phyloP scores from a whole-genome alignment of 2,797 vertebrate species.

The Megalops cyprinoides region DNA sequence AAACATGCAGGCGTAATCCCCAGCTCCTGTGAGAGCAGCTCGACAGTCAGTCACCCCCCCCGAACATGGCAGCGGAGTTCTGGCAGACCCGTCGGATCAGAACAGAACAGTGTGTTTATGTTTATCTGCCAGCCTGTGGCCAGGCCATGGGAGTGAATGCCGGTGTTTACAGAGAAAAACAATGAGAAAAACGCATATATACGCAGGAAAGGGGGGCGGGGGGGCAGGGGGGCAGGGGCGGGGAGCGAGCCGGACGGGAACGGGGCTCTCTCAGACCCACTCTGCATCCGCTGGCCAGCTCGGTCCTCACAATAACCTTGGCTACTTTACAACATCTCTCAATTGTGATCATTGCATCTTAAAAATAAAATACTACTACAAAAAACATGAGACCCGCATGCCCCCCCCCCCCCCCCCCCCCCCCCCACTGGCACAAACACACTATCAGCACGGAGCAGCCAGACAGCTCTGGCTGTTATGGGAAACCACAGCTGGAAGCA shows the following conservation, averaged over 20 bases:
- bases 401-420: background rate
- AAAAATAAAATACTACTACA: background rate
- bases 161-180: conserved; percentile 37
- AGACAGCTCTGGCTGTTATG: no score
- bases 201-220: background rate
- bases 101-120: conserved; percentile 19
- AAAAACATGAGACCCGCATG: background rate
- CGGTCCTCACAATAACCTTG: background rate
- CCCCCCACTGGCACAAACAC: no score
- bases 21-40: no score
- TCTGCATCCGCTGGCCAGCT: background rate
- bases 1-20: no score
- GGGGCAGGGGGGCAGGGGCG: background rate
- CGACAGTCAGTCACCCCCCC: no score
- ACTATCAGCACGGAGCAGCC: background rate
- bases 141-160: background rate
- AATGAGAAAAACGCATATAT: conserved; percentile 5
- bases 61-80: background rate
- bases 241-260: no score
- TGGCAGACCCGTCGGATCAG: background rate
- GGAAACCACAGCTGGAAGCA: no score
- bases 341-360: background rate
- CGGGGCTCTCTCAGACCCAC: background rate
- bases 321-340: background rate
- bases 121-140: background rate